These are phyloP conservation scores for Buphagus erythrorhynchus DNA, from an alignment of 2,797 vertebrate genomes.

Conservation along the genomic window DNA sequence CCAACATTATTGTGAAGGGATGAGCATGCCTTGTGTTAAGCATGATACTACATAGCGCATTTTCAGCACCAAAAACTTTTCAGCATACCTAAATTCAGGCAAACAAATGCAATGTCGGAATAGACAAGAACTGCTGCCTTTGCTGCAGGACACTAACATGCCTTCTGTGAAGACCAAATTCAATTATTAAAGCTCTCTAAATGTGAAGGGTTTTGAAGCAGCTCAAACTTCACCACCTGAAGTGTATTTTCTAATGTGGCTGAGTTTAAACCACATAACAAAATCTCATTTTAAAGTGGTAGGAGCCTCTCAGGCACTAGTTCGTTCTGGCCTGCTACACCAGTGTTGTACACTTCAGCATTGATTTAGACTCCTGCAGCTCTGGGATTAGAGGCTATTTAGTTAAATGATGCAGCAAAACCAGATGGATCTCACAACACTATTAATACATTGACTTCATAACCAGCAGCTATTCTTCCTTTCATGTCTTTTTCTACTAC, in stretches of 20 bases:
- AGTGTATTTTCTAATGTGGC: background rate
- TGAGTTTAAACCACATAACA: background rate
- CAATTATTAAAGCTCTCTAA: background rate
- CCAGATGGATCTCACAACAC: background rate
- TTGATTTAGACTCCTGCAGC: background rate
- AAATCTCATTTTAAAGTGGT: background rate
- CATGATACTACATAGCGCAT: background rate
- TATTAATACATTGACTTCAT: constrained; percentile 1
- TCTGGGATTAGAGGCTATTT: background rate
- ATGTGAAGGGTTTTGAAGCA: background rate
- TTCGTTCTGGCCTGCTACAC: background rate
- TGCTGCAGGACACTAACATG: background rate
- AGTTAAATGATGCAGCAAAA: constrained; percentile 3
- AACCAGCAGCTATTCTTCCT: background rate
- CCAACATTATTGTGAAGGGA: background rate
- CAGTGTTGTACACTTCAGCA: background rate
- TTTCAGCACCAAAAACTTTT: background rate
- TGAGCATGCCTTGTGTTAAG: background rate
- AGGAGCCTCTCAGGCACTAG: background rate
- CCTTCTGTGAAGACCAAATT: background rate
- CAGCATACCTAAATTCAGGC: background rate
- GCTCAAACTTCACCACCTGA: background rate
- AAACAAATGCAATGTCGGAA: background rate
- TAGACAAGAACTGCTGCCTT: background rate
- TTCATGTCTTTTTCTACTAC: background rate